Evolutionary conservation across 2,113 vertebrate species (phyloP), one percentile per base, ranked within the genome.

Genomic region (Anguilla rostrata): DNA sequence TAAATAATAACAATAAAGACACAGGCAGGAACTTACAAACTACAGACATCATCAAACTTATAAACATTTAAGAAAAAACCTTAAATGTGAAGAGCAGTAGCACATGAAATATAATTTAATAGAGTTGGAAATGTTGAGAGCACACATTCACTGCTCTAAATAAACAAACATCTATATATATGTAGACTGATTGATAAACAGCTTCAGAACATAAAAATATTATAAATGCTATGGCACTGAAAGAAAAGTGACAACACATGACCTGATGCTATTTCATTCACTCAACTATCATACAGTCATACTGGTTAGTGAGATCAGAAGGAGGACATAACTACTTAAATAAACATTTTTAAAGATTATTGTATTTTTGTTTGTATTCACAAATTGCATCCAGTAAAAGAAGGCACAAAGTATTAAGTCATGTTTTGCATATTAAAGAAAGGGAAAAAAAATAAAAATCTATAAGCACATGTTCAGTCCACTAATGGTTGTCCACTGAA

Each of bases 381-480:
- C 71, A 75, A 75, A 75, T 75, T 75, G 71, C 71, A 75, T 75
- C 71, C 71, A 75, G 29, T 75, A 75, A 75, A 75, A 75, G 71
- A 75, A 75, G 71, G 71, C 71, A 75, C 71, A n/a, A 75, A 29
- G n/a, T n/a, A 75, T 22, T 75, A 75, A 75, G 26, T 75, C 1
- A 8, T 66, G 60, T 66, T 26, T 26, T 66, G 26, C 60, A 66
- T 9, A 66, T 66, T 66, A 26, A 26, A 66, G 4, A 75, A 66
- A 22, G 12, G 16, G 5, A 29, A 22, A 34, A 34, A 75, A 75
- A 75, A 6, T 34, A 12, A 2, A 60, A 60, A 60, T 15, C 57
- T 3, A 60, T 71, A 20, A n/a, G n/a, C 63, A 20, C 20, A 7
- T 2, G 63, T n/a, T 75, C 9, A 34, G 14, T n/a, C n/a, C 34